Percentiles rank a stretch among this genome's conserved stretches.
These are phyloP conservation scores for Sandelia bainsii DNA, from an alignment of 2,797 vertebrate genomes.

Conservation along the genomic window DNA sequence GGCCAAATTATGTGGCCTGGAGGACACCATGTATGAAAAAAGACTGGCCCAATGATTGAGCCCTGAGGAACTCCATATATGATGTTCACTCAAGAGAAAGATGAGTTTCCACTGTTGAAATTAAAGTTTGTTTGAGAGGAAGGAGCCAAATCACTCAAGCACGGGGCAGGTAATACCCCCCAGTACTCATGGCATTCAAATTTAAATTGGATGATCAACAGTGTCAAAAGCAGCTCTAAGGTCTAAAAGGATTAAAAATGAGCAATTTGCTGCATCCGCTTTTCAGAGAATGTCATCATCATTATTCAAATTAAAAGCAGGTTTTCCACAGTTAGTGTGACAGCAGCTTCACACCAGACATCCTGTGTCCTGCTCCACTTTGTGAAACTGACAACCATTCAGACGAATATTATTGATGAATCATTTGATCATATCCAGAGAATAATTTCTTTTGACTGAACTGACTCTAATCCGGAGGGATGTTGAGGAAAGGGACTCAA, in stretches of 20 bases:
- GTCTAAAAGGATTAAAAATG: constrained; percentile 71
- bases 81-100: constrained; percentile 33
- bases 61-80: constrained; percentile 37
- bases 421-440: constrained; percentile 34
- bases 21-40: background rate
- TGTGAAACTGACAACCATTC: constrained; percentile 60
- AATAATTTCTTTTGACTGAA: constrained; percentile 32
- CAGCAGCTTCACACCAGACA: constrained; percentile 44
- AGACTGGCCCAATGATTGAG: background rate
- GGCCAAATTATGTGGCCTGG: background rate
- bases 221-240: constrained; percentile 67
- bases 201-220: constrained; percentile 70
- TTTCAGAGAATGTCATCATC: constrained; percentile 70
- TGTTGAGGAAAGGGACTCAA: background rate
- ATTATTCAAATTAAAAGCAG: constrained; percentile 72
- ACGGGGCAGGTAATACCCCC: constrained; percentile 59
- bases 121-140: constrained; percentile 47
- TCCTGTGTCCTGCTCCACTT: constrained; percentile 34
- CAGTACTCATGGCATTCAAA: constrained; percentile 55
- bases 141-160: constrained; percentile 52
- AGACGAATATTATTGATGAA: constrained; percentile 33
- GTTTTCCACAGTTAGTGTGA: constrained; percentile 42
- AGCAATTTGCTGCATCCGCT: constrained; percentile 66
- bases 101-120: constrained; percentile 35
- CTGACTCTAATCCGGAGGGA: constrained; percentile 9